Base-by-base conservation (phyloP, 2,797 vertebrate species). In the Falco concolor region DNA sequence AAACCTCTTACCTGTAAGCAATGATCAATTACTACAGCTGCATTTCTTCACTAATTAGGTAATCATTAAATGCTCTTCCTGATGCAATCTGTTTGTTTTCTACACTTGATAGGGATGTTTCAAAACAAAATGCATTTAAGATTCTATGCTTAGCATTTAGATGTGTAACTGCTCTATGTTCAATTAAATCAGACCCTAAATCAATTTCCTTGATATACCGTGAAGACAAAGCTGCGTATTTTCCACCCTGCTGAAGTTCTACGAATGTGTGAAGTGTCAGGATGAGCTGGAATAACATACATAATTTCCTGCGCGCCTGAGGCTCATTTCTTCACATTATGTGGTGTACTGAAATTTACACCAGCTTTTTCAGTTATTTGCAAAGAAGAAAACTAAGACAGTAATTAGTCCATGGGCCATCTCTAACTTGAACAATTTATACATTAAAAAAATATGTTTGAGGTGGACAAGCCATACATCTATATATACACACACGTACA, bases 221-320 rank as follows among this genome's bases (percentile, higher is more conserved):
- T 18, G 19, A 63, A 82, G 36, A 54, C 20, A 79, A 57, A 84
- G 57, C 42, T 17, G 75, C 9, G 25, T 36, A 3, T 88, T 75
- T 96, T 77, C 64, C 32, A 61, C 78, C 21, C 50, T 57, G 60
- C 49, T 92, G 50, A 80, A 72, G n/a, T 65, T 75, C 65, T 93
- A 5, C 30, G 77, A 90, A 44, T 24, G 61, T 61, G 88, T 90
- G 72, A 80, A 84, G 30, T 52, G 45, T 76, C 57, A 77, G 68
- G 89, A 85, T 85, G 92, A 88, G 61, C 34, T 92, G 57, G 56
- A 90, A 61, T 61, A 91, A 87, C 64, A 89, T 10, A 77, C 36
- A 49, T 14, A 13, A 89, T 49, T 87, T 92, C 91, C 82, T 94
- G 68, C 28, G 87, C 28, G 54, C 76, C 76, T 36, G 7, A 75